These are phyloP conservation scores for Ctenopoma kingsleyae DNA, from an alignment of 2,797 vertebrate genomes.

Conservation along the genomic window DNA sequence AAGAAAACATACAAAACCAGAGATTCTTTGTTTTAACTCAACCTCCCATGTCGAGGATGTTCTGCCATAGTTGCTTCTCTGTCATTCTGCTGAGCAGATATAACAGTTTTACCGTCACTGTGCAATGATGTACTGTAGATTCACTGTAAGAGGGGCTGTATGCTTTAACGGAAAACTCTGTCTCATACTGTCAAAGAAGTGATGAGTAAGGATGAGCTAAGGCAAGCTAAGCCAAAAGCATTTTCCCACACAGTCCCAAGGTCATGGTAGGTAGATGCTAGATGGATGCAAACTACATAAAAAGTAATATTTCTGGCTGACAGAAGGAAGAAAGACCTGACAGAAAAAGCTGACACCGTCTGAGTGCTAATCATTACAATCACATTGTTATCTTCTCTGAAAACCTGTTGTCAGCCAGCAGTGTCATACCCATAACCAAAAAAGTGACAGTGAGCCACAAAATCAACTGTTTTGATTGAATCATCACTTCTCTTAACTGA, in stretches of 20 bases:
- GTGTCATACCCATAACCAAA: not conserved
- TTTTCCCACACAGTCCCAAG: slow-evolving; percentile 33
- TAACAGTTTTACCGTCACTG: slow-evolving; percentile 13
- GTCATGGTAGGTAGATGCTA: slow-evolving; percentile 33
- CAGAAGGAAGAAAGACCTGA: not conserved
- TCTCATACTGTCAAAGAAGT: slow-evolving; percentile 18
- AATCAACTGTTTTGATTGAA: not conserved
- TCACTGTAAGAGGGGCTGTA: slow-evolving; percentile 16
- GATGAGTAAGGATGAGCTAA: slow-evolving; percentile 33
- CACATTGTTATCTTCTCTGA: slow-evolving; percentile 23
- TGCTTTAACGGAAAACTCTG: slow-evolving; percentile 31
- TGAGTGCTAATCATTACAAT: slow-evolving; percentile 41
- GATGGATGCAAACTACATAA: slow-evolving; percentile 24
- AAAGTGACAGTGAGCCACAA: not conserved
- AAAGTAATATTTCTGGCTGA: slow-evolving; percentile 12
- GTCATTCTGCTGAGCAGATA: slow-evolving; percentile 29
- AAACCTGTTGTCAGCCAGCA: not conserved
- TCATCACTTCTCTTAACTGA: not conserved
- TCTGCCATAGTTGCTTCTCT: slow-evolving; percentile 15
- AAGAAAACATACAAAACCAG: slow-evolving; percentile 39
- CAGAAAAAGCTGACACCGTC: slow-evolving; percentile 28
- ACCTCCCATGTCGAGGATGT: slow-evolving; percentile 20
- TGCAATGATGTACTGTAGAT: slow-evolving; percentile 20
- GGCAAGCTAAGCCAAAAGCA: slow-evolving; percentile 10
- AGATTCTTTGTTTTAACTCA: slow-evolving; percentile 32